Percentiles rank a stretch among this genome's conserved stretches.
These are phyloP conservation scores for Tragulus kanchil DNA, from an alignment of 2,113 vertebrate genomes.

Conservation along the genomic window DNA sequence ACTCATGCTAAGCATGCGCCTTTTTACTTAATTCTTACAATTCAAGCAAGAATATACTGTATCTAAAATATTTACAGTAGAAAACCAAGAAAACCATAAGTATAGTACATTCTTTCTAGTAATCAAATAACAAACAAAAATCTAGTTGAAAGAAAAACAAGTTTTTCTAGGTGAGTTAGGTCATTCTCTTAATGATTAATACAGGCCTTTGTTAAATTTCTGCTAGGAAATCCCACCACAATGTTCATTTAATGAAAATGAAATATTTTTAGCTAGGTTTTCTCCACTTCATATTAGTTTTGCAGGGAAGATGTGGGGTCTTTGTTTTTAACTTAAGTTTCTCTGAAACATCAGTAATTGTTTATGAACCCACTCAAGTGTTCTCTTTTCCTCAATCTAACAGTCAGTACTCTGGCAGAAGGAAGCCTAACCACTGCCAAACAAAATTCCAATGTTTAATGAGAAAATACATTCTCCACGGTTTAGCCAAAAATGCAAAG, in stretches of 20 bases:
- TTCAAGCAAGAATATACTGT: conserved; percentile 49
- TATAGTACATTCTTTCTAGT: conserved; percentile 45
- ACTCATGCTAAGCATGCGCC: not conserved
- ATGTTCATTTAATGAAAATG: conserved; percentile 62
- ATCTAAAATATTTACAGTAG: conserved; percentile 25
- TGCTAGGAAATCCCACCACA: conserved; percentile 63
- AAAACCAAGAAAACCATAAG: conserved; percentile 39
- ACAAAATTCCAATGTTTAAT: conserved; percentile 73
- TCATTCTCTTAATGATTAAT: conserved; percentile 76
- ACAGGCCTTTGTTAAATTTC: conserved; percentile 69
- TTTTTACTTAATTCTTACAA: conserved; percentile 50
- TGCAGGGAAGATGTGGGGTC: not conserved
- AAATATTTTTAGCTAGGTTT: conserved; percentile 59
- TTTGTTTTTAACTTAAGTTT: conserved; percentile 45
- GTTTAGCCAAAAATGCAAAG: conserved; percentile 74
- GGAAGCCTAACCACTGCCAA: conserved; percentile 72
- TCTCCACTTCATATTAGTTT: conserved; percentile 57
- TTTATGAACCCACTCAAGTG: not conserved
- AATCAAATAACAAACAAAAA: conserved; percentile 65
- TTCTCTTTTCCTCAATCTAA: conserved; percentile 33
- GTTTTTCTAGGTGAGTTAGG: conserved; percentile 68
- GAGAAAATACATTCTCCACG: conserved; percentile 76
- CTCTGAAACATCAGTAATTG: conserved; percentile 45
- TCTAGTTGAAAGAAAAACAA: conserved; percentile 67
- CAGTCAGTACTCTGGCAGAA: conserved; percentile 69